Conservation (phyloP, 2,888 invertebrate genomes). For the Salticus scenicus region DNA sequence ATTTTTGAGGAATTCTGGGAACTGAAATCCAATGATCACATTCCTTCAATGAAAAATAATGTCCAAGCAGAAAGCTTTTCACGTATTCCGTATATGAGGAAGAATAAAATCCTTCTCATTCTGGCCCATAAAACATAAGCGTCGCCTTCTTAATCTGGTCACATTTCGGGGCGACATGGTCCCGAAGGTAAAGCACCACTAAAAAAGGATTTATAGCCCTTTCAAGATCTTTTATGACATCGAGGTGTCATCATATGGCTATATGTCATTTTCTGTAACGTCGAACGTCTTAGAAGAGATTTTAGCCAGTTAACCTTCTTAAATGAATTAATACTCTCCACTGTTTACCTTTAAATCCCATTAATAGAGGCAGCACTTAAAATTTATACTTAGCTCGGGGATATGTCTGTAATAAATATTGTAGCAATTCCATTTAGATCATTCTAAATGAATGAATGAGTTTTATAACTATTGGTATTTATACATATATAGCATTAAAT, state of each 20-base stretch:
- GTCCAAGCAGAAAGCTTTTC: no score
- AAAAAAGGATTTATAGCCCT: constrained; percentile 55
- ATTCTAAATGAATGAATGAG: no score
- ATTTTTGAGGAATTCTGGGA: no score
- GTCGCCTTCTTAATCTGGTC: constrained; percentile 24
- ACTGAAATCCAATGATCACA: background rate
- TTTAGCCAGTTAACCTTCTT: background rate
- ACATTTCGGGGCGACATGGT: constrained; percentile 17
- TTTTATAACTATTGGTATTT: no score
- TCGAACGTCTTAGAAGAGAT: background rate
- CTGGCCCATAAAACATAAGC: background rate
- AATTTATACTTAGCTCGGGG: background rate
- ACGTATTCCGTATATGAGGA: background rate
- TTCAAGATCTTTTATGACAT: constrained; percentile 50
- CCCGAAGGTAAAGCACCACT: constrained; percentile 38
- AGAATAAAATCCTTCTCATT: background rate
- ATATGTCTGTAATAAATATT: background rate
- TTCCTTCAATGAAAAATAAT: no score
- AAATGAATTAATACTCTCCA: background rate
- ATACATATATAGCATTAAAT: no score
- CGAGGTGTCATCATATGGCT: constrained; percentile 5
- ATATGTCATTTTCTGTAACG: constrained; percentile 30
- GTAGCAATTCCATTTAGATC: no score
- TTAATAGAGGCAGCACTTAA: background rate
- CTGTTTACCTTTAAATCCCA: background rate